A percentile compares a stretch with the other conserved stretches of the same genome.
Evolutionary conservation across 2,113 vertebrate genomes (phyloP).

Genomic region (Polypterus senegalus): DNA sequence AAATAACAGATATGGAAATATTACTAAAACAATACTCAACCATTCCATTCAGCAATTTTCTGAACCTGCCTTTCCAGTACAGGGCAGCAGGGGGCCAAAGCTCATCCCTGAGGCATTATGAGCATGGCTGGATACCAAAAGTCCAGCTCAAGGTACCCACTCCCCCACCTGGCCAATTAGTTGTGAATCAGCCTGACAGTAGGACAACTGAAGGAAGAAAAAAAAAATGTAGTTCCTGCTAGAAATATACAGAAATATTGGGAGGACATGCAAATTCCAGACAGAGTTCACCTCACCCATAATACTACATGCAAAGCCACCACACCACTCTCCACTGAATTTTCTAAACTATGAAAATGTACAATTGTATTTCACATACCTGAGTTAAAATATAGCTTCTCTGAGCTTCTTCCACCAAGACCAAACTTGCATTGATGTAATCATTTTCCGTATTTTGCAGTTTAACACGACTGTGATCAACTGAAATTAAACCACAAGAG

Average conservation of each 20-base stretch:
- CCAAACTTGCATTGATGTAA: constrained; percentile 92
- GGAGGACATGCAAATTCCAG: too few species aligned
- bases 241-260: too few species aligned
- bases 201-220: too few species aligned
- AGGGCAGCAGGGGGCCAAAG: background rate
- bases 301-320: background rate
- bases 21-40: too few species aligned
- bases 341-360: constrained; percentile 12
- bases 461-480: constrained; percentile 92
- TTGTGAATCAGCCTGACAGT: too few species aligned
- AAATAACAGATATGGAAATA: too few species aligned
- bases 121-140: too few species aligned
- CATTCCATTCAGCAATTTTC: background rate
- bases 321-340: background rate
- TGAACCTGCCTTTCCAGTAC: background rate
- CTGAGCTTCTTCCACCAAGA: constrained; percentile 76
- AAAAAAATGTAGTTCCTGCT: too few species aligned
- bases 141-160: too few species aligned
- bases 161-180: too few species aligned
- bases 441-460: constrained; percentile 82
- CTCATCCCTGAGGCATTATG: background rate
- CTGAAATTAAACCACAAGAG: constrained; percentile 45
- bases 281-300: too few species aligned
- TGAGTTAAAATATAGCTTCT: constrained; percentile 90
- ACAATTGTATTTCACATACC: constrained; percentile 44